phyloP scores from a whole-genome alignment of 1,140 invertebrate genomes.

The Drepana arcuata region DNA sequence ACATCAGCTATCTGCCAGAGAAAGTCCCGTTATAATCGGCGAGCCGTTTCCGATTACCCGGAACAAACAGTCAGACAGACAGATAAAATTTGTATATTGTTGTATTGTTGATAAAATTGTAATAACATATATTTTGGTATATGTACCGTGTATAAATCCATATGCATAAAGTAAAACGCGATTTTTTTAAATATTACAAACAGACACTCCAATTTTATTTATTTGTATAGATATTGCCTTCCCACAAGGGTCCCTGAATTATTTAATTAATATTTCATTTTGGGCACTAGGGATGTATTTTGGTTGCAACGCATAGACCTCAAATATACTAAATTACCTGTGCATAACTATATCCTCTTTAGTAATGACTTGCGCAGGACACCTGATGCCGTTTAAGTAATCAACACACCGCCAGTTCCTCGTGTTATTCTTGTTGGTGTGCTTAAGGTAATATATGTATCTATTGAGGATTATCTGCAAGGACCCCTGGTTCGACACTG shows the following conservation, averaged over 20 bases:
- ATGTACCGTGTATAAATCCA: no score
- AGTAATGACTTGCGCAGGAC: slow-evolving; percentile 43
- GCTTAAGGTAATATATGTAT: slow-evolving; percentile 53
- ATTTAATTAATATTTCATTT: slow-evolving; percentile 3
- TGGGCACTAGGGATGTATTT: neutral
- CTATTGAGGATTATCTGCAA: slow-evolving; percentile 54
- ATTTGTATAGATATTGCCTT: neutral
- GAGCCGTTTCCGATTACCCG: neutral
- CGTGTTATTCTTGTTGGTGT: slow-evolving; percentile 36
- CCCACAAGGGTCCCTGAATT: no score
- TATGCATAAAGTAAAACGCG: neutral
- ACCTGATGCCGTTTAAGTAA: slow-evolving; percentile 37
- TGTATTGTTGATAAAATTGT: no score
- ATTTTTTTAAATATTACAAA: neutral
- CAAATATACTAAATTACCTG: slow-evolving; percentile 18
- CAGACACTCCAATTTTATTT: neutral
- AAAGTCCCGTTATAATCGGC: neutral
- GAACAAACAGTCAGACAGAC: no score
- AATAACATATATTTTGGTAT: no score
- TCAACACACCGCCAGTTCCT: slow-evolving; percentile 58
- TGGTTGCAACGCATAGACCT: neutral
- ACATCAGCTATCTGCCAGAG: no score
- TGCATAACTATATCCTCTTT: slow-evolving; percentile 45
- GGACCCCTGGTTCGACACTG: slow-evolving; percentile 51
- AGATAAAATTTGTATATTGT: no score